phyloP scores from a whole-genome alignment of 1,140 invertebrate species.

The Melitaea cinxia region DNA sequence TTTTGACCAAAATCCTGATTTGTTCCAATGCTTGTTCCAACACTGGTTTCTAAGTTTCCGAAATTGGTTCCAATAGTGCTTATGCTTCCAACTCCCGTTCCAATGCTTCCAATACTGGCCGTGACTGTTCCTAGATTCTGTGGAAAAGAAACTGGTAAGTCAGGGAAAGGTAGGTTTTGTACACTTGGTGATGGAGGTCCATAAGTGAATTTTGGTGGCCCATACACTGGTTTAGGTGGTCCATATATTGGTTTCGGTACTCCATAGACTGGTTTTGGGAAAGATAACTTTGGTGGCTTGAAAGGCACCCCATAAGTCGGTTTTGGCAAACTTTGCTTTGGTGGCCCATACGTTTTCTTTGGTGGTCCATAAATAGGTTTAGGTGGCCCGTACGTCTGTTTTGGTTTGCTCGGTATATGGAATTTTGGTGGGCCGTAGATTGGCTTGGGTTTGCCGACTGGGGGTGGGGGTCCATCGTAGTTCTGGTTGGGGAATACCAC shows the following conservation, averaged over 20 bases:
- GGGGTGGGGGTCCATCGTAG: slow-evolving; percentile 70
- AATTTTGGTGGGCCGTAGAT: slow-evolving; percentile 65
- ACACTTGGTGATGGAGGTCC: slow-evolving; percentile 68
- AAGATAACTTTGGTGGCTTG: slow-evolving; percentile 61
- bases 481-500: slow-evolving; percentile 62
- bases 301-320: slow-evolving; percentile 73
- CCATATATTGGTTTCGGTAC: slow-evolving; percentile 80
- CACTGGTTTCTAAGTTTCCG: slow-evolving; percentile 52
- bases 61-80: slow-evolving; percentile 40
- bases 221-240: slow-evolving; percentile 63
- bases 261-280: slow-evolving; percentile 65
- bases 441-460: slow-evolving; percentile 76
- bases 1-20: slow-evolving; percentile 72
- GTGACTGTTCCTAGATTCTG: slow-evolving; percentile 34
- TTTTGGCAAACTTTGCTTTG: slow-evolving; percentile 64
- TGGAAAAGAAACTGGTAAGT: slow-evolving; percentile 64
- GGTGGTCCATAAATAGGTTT: slow-evolving; percentile 74
- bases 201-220: slow-evolving; percentile 63
- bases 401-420: slow-evolving; percentile 50
- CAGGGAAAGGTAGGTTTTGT: slow-evolving; percentile 54
- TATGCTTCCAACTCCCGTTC: slow-evolving; percentile 28
- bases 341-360: slow-evolving; percentile 69
- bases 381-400: slow-evolving; percentile 70
- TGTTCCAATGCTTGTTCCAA: slow-evolving; percentile 60
- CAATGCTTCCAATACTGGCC: slow-evolving; percentile 31